Evolutionary conservation across 2,888 invertebrate genomes (phyloP).

Genomic region (Ophion ventricosus): DNA sequence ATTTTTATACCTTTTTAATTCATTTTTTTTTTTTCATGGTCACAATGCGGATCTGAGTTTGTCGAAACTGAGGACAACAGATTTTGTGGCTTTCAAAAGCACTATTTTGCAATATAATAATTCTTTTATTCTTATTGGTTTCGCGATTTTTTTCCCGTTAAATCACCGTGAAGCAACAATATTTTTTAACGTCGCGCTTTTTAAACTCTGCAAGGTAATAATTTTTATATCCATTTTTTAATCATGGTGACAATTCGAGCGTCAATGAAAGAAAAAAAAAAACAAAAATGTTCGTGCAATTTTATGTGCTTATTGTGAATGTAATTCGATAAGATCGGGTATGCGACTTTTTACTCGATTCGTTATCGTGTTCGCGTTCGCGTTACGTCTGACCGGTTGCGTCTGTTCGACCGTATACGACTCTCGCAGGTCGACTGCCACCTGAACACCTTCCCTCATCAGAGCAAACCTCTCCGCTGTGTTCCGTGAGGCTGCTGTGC

Average conservation of each 20-base stretch:
- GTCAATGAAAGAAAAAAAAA: too few relatives aligned
- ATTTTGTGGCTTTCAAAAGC: too few relatives aligned
- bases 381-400: conserved; percentile 64
- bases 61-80: too few relatives aligned
- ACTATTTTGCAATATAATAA: neutral
- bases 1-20: too few relatives aligned
- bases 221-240: neutral
- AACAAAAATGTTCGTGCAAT: neutral
- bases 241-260: neutral
- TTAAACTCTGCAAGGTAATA: neutral
- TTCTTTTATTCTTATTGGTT: neutral
- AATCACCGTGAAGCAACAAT: neutral
- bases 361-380: conserved; percentile 33
- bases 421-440: conserved; percentile 78
- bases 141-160: neutral
- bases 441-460: conserved; percentile 76
- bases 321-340: neutral
- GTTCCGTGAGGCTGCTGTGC: conserved; percentile 59
- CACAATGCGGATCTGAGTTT: too few relatives aligned
- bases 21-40: too few relatives aligned
- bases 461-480: conserved; percentile 73
- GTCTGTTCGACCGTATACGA: conserved; percentile 73
- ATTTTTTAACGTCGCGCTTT: neutral
- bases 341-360: conserved; percentile 1
- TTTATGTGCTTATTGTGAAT: neutral